Evolutionary conservation across 2,797 vertebrate genomes (phyloP).

Genomic region (Tarsius wallacei): DNA sequence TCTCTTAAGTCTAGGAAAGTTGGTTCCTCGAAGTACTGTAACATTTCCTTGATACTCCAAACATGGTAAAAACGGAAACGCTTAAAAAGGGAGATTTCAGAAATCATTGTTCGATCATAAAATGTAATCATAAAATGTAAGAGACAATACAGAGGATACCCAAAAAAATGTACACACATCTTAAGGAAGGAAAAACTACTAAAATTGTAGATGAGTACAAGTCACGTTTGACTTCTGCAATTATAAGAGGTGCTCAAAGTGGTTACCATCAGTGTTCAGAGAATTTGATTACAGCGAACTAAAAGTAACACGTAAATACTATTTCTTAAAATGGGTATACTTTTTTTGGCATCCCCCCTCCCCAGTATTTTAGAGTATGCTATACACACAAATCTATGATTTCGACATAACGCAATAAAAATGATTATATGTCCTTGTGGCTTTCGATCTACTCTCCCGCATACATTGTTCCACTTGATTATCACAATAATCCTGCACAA

Average conservation of each 20-base stretch:
- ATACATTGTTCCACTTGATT: background rate
- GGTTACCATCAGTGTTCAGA: no score
- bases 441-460: background rate
- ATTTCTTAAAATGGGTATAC: no score
- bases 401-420: background rate
- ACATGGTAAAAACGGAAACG: conserved; percentile 1
- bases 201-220: no score
- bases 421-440: background rate
- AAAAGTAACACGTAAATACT: no score
- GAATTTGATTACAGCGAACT: no score
- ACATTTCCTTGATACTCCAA: conserved; percentile 2
- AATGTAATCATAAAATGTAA: no score
- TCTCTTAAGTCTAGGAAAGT: conserved; percentile 68
- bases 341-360: no score
- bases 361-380: background rate
- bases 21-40: conserved; percentile 35
- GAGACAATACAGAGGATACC: no score
- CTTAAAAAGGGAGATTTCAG: background rate
- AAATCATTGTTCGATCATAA: background rate
- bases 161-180: no score
- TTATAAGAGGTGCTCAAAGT: no score
- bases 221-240: no score
- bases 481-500: background rate
- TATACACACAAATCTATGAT: background rate
- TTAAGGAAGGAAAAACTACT: no score